These are phyloP conservation scores for Agrochola circellaris DNA, from an alignment of 2,888 invertebrate genomes.

Conservation along the genomic window DNA sequence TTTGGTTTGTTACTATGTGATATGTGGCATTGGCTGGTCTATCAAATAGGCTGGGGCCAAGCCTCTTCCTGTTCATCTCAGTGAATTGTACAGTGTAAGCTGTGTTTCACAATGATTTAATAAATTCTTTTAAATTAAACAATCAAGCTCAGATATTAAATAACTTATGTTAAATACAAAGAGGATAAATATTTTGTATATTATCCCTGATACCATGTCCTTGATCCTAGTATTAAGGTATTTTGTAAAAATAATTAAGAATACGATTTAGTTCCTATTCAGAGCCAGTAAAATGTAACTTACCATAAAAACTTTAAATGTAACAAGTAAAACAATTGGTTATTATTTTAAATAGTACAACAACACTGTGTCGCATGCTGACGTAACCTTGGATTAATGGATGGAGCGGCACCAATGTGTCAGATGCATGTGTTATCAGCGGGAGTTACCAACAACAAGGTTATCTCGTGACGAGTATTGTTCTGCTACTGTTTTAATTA, in stretches of 20 bases:
- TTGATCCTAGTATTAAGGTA: background rate
- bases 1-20: background rate
- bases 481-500: constrained; percentile 36
- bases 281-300: background rate
- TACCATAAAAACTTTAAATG: background rate
- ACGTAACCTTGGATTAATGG: constrained; percentile 69
- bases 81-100: background rate
- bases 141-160: background rate
- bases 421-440: constrained; percentile 68
- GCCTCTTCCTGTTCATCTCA: background rate
- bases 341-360: constrained; percentile 43
- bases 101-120: background rate
- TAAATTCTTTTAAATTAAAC: background rate
- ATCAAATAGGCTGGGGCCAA: background rate
- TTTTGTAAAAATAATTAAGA: no score
- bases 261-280: no score
- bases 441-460: constrained; percentile 56
- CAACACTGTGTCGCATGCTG: constrained; percentile 28
- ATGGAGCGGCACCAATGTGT: constrained; percentile 58
- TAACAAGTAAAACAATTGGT: constrained; percentile 24
- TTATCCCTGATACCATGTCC: constrained; percentile 4
- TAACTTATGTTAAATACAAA: background rate
- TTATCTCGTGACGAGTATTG: constrained; percentile 56
- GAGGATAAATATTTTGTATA: constrained; percentile 22
- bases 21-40: background rate